Evolutionary conservation across 2,888 invertebrate species (phyloP).

Genomic region (Formica aserva): DNA sequence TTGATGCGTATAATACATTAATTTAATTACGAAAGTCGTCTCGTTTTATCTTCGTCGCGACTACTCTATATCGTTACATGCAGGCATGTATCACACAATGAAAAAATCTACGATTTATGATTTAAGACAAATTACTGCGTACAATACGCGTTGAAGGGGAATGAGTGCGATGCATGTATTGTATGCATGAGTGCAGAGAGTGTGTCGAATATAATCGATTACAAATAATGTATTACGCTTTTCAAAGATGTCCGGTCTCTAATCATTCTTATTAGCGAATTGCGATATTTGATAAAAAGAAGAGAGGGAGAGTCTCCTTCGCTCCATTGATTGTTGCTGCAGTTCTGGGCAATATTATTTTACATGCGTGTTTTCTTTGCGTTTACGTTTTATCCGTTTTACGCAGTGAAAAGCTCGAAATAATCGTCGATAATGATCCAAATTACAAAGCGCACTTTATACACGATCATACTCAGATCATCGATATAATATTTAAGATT

Average conservation of each 20-base stretch:
- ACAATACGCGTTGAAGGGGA: not conserved
- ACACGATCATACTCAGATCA: not conserved
- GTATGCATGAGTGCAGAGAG: not conserved
- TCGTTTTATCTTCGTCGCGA: conserved; percentile 26
- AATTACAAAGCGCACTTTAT: conserved; percentile 34
- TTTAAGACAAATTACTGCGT: conserved; percentile 33
- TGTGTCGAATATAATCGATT: conserved; percentile 5
- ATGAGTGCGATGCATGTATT: conserved; percentile 21
- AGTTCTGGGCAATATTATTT: conserved; percentile 5
- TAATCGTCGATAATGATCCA: conserved; percentile 10
- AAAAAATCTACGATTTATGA: conserved; percentile 11
- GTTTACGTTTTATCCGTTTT: not conserved
- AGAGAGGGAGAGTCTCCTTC: not conserved
- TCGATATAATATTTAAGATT: not conserved
- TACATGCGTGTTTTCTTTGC: not conserved
- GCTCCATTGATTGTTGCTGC: not conserved
- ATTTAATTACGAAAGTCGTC: conserved; percentile 21
- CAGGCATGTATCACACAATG: conserved; percentile 33
- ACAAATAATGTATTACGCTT: conserved; percentile 25
- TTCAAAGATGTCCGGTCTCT: not conserved
- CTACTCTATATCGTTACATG: conserved; percentile 35
- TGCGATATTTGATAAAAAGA: not conserved
- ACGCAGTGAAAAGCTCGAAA: not conserved
- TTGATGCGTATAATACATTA: conserved; percentile 30
- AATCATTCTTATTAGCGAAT: conserved; percentile 1